Percentiles rank a stretch among this genome's conserved stretches.
Evolutionary conservation across 2,797 vertebrate species (phyloP).

Genomic region (Sebastes trivittatus): DNA sequence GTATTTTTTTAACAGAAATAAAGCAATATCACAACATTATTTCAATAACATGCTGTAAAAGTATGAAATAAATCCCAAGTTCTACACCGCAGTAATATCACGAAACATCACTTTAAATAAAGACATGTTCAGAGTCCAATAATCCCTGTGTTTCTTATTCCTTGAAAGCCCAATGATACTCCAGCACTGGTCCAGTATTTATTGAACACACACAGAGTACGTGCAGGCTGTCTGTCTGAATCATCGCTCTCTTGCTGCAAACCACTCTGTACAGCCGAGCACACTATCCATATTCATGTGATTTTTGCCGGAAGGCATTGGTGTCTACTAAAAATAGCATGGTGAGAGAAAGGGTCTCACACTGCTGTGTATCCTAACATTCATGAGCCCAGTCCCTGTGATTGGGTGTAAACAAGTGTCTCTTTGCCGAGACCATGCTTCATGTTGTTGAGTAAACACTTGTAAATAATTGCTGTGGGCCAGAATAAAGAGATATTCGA

Average conservation of each 20-base stretch:
- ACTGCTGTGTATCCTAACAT: conserved; percentile 73
- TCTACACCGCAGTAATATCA: background rate
- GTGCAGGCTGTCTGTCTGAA: conserved; percentile 79
- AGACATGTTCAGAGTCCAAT: background rate
- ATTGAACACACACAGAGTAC: conserved; percentile 65
- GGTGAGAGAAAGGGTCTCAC: conserved; percentile 81
- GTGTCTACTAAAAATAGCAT: conserved; percentile 87
- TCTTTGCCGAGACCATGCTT: conserved; percentile 55
- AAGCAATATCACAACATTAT: background rate
- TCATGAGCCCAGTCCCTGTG: conserved; percentile 64
- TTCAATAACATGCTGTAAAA: background rate
- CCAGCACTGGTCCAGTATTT: conserved; percentile 49
- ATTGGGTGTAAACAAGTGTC: conserved; percentile 78
- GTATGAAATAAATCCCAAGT: background rate
- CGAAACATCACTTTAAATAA: background rate
- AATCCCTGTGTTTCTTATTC: background rate
- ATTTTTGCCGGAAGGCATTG: conserved; percentile 85
- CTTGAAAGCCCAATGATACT: conserved; percentile 30
- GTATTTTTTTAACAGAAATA: background rate
- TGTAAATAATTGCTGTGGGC: conserved; percentile 63
- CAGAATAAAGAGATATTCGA: conserved; percentile 42
- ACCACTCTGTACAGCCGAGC: conserved; percentile 79
- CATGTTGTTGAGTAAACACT: conserved; percentile 59
- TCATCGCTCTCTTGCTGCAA: conserved; percentile 77
- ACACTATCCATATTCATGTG: conserved; percentile 87